A percentile compares a stretch with the other conserved stretches of the same genome.
phyloP scores from a whole-genome alignment of 2,113 vertebrate species.

The Hippoglossus stenolepis region DNA sequence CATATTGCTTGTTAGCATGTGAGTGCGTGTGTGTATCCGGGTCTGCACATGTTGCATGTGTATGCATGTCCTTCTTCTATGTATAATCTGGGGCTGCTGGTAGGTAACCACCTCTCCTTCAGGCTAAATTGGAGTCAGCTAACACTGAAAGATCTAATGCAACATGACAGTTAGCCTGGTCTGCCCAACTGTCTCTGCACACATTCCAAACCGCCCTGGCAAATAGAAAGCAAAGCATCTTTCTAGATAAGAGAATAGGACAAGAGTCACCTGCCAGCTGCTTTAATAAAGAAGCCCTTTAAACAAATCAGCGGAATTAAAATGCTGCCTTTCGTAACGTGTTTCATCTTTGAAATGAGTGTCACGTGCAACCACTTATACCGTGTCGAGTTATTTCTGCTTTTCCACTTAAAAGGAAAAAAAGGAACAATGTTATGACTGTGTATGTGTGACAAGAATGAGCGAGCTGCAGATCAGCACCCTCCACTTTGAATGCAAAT shows the following conservation, averaged over 20 bases:
- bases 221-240: conserved; percentile 37
- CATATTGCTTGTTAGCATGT: not conserved
- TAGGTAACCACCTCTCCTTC: conserved; percentile 70
- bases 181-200: conserved; percentile 45
- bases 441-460: not conserved
- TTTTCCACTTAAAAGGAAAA: not conserved
- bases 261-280: not conserved
- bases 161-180: conserved; percentile 67
- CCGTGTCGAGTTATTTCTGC: not conserved
- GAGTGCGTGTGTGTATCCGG: not conserved
- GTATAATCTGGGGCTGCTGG: conserved; percentile 27
- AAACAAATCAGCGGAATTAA: not conserved
- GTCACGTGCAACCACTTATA: not conserved
- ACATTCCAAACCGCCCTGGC: conserved; percentile 34
- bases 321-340: not conserved
- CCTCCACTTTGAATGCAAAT: conserved; percentile 5
- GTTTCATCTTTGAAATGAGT: not conserved
- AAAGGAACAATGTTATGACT: not conserved
- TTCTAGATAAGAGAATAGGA: conserved; percentile 20
- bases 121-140: conserved; percentile 63
- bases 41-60: conserved; percentile 51
- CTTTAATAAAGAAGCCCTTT: not conserved
- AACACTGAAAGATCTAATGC: conserved; percentile 56
- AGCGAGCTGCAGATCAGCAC: not conserved
- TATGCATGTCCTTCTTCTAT: conserved; percentile 51